These are phyloP conservation scores for Volucella inflata DNA, from an alignment of 2,888 invertebrate species.

Conservation along the genomic window DNA sequence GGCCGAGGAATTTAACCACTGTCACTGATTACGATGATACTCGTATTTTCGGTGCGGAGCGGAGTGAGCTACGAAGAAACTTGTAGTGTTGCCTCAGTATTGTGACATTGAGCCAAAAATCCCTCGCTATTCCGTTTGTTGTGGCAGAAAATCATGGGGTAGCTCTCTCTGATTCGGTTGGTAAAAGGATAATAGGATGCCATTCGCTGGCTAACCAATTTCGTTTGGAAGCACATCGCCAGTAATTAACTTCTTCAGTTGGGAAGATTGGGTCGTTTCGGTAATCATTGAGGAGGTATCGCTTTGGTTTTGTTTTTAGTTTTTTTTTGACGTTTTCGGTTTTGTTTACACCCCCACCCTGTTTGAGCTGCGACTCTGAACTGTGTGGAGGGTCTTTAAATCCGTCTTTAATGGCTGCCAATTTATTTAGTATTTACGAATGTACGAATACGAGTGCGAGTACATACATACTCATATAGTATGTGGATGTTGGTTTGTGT, in stretches of 20 bases:
- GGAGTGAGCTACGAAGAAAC: slow-evolving; percentile 6
- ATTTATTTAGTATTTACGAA: slow-evolving; percentile 71
- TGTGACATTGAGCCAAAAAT: slow-evolving; percentile 71
- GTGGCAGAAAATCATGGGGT: slow-evolving; percentile 26
- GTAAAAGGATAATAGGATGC: slow-evolving; percentile 71
- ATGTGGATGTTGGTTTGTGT: slow-evolving; percentile 26
- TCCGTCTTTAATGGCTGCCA: slow-evolving; percentile 73
- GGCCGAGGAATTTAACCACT: slow-evolving; percentile 63
- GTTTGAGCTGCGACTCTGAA: slow-evolving; percentile 12
- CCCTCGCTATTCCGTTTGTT: slow-evolving; percentile 43
- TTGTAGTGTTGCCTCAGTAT: slow-evolving; percentile 20
- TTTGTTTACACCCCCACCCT: slow-evolving; percentile 7
- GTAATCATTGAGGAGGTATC: slow-evolving; percentile 61
- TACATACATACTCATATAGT: too few species aligned
- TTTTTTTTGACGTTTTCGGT: neutral
- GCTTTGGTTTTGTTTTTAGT: neutral
- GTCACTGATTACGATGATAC: slow-evolving; percentile 70
- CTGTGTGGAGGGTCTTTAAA: slow-evolving; percentile 61
- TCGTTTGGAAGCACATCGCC: slow-evolving; percentile 61
- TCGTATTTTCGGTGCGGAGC: slow-evolving; percentile 30
- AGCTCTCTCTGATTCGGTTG: slow-evolving; percentile 20
- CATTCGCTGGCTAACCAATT: slow-evolving; percentile 67
- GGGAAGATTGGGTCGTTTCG: slow-evolving; percentile 22
- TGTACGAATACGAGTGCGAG: slow-evolving; percentile 19
- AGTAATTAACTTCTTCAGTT: slow-evolving; percentile 64